These are phyloP conservation scores for Chloropsis hardwickii DNA, from an alignment of 2,113 vertebrate genomes.

Conservation along the genomic window DNA sequence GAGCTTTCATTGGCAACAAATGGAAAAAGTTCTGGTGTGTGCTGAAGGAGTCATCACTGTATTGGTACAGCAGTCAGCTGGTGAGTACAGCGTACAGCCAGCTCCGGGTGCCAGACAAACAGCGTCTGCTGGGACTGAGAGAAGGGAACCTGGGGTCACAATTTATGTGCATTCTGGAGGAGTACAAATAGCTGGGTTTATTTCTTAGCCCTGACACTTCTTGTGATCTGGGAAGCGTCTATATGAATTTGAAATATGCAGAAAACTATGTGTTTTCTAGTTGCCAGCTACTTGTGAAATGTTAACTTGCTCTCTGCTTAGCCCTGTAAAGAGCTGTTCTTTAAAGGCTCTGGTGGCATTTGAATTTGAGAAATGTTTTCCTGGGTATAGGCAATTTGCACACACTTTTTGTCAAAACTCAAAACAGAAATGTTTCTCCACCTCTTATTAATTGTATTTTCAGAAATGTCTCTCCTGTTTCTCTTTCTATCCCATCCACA, in stretches of 20 bases:
- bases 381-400: not conserved
- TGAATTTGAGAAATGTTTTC: not conserved
- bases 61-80: conserved; percentile 91
- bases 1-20: conserved; percentile 91
- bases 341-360: not conserved
- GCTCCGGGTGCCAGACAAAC: not conserved
- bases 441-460: not conserved
- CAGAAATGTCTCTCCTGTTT: not conserved
- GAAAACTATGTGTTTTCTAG: not conserved
- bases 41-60: conserved; percentile 88
- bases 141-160: not conserved
- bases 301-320: not conserved
- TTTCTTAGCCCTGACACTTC: not conserved
- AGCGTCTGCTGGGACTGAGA: not conserved
- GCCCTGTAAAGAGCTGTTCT: not conserved
- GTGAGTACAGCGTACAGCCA: conserved; percentile 73
- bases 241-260: not conserved
- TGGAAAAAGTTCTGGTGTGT: conserved; percentile 99
- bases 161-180: not conserved
- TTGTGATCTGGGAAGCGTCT: not conserved
- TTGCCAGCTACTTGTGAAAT: not conserved
- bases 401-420: not conserved
- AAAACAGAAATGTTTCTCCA: not conserved
- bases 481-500: not conserved
- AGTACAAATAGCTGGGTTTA: not conserved